Percentiles rank a stretch among this genome's conserved stretches.
Conservation (phyloP, 2,113 vertebrate species). For the Sorex araneus region DNA sequence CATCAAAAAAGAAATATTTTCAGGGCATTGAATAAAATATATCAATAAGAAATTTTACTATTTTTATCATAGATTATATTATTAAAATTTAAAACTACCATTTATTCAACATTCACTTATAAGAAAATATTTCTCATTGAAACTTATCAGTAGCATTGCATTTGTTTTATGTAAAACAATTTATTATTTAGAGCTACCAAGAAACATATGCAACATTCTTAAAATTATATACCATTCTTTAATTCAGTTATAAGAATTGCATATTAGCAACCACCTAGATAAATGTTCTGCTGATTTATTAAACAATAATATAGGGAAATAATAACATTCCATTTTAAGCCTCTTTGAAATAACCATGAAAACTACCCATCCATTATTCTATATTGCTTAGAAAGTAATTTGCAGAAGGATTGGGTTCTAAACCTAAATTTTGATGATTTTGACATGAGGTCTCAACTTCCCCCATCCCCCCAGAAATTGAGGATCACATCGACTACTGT, state of each 20-base stretch:
- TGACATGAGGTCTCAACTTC: constrained; percentile 35
- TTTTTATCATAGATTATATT: constrained; percentile 19
- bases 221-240: constrained; percentile 21
- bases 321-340: constrained; percentile 41
- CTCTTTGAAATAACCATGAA: constrained; percentile 52
- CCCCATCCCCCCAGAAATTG: neutral
- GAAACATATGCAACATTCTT: neutral
- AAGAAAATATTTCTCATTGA: constrained; percentile 51
- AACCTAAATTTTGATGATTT: constrained; percentile 58
- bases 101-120: neutral
- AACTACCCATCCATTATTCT: constrained; percentile 25
- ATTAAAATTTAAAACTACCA: constrained; percentile 48
- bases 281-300: constrained; percentile 34
- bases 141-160: neutral
- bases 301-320: constrained; percentile 28
- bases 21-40: neutral
- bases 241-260: neutral
- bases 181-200: constrained; percentile 57
- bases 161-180: constrained; percentile 58
- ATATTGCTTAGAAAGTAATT: neutral
- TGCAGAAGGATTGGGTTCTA: constrained; percentile 50
- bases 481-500: constrained; percentile 43
- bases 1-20: constrained; percentile 62
- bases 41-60: constrained; percentile 11
- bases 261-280: constrained; percentile 42